Evolutionary conservation across 2,888 invertebrate species (phyloP), one percentile per base, ranked within the genome.

Genomic region (Frankliniella fusca): DNA sequence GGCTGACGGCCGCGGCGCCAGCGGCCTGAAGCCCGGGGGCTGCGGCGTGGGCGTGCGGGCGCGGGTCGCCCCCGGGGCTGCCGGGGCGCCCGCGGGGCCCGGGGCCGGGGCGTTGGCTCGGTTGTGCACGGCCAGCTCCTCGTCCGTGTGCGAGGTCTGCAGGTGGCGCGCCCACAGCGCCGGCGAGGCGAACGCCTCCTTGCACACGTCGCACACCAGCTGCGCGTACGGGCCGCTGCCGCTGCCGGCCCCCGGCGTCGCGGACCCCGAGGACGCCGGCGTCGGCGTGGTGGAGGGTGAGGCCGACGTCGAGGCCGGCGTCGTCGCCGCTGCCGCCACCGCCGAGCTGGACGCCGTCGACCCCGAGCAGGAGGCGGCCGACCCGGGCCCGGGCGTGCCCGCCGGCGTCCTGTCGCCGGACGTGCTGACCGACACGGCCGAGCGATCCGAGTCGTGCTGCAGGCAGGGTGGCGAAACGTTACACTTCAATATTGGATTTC

Each of bases 91-190:
- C n/a, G n/a, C 10, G 50, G 50, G 50, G 50, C 50, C 50, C 50
- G 50, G 9, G 50, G 54, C 61, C 61, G 61, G 11, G 12, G 15
- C 61, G 20, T n/a, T 61, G 61, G 61, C 80, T 79, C 84, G 85
- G 83, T 86, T 86, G 82, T 84, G 84, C 76, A 86, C 87, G n/a
- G 91, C 90, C 88, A 91, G 89, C 80, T 86, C 86, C 83, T 86
- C 86, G 86, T 92, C 92, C 2, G 94, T 93, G 88, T 95, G 95
- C 3, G 92, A 93, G 87, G 92, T 92, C 88, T 95, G 94, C 87
- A 95, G 93, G 88, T 95, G 95, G 54, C 93, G 91, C 84, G 95
- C 94, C 94, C 95, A 94, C 83, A 94, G 94, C 23, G 93, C 94
- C 83, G 95, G 95, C 86, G 94, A 90, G 82, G 93, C 93, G 88